A percentile compares a stretch with the other conserved stretches of the same genome.
Conservation (phyloP, 2,888 invertebrate genomes). For the Phania funesta region DNA sequence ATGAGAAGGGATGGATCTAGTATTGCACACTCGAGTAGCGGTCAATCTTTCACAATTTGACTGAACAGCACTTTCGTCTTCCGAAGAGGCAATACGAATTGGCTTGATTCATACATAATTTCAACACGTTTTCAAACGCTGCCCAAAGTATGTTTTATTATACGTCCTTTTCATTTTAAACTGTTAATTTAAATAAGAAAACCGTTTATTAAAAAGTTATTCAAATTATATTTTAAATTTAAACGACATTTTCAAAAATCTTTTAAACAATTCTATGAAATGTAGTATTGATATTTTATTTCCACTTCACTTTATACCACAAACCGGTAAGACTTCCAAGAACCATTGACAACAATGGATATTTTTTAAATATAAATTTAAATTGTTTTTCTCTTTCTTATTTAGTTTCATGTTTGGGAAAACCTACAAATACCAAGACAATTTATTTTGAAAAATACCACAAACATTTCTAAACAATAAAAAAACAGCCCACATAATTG, state of each 20-base stretch:
- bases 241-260: neutral
- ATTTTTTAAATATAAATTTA: neutral
- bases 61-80: too few species aligned
- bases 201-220: too few species aligned
- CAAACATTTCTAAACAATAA: neutral
- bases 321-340: neutral
- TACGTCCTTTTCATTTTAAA: too few species aligned
- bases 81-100: too few species aligned
- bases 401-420: constrained; percentile 20
- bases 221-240: too few species aligned
- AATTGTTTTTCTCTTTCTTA: neutral
- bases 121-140: too few species aligned
- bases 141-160: too few species aligned
- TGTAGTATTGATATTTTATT: neutral
- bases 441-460: neutral
- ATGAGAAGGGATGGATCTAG: too few species aligned
- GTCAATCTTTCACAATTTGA: too few species aligned
- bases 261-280: neutral
- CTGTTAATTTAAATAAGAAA: too few species aligned
- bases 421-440: neutral
- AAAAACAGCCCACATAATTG: neutral
- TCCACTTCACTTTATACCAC: neutral
- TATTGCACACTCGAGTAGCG: too few species aligned
- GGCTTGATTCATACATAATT: too few species aligned
- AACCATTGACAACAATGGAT: constrained; percentile 13